These are phyloP conservation scores for Acleris literana DNA, from an alignment of 2,888 invertebrate species.

Conservation along the genomic window DNA sequence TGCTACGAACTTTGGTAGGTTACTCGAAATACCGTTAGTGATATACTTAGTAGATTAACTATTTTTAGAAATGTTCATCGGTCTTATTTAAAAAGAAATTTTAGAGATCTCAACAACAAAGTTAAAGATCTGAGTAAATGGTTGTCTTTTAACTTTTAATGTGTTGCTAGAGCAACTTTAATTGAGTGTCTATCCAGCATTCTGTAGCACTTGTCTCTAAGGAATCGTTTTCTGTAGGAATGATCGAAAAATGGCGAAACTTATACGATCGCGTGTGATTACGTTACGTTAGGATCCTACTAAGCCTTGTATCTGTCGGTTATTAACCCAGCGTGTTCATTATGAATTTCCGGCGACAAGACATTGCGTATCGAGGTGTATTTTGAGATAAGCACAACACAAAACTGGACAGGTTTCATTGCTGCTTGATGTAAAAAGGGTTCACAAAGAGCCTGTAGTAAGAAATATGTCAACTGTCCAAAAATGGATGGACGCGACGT, in stretches of 20 bases:
- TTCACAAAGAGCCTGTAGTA: constrained; percentile 31
- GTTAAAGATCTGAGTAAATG: too few relatives aligned
- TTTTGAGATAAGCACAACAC: constrained; percentile 71
- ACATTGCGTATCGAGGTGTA: constrained; percentile 61
- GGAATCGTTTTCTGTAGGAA: too few relatives aligned
- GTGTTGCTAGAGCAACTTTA: too few relatives aligned
- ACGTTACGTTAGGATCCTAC: constrained; percentile 59
- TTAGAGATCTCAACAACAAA: too few relatives aligned
- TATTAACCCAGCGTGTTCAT: constrained; percentile 71
- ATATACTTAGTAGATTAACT: not conserved
- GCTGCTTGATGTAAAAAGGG: constrained; percentile 47
- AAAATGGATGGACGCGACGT: constrained; percentile 58
- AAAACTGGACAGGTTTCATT: constrained; percentile 47
- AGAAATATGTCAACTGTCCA: constrained; percentile 56
- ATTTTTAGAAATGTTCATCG: too few relatives aligned
- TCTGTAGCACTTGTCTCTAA: too few relatives aligned
- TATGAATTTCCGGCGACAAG: constrained; percentile 72
- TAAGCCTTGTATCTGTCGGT: constrained; percentile 59
- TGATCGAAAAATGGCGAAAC: not conserved
- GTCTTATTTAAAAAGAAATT: too few relatives aligned
- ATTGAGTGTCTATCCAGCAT: too few relatives aligned
- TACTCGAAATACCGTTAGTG: constrained; percentile 9
- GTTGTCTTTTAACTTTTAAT: too few relatives aligned
- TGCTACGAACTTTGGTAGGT: constrained; percentile 31
- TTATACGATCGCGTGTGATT: not conserved